Evolutionary conservation across 2,113 vertebrate genomes (phyloP), one percentile per base, ranked within the genome.

Genomic region (Tragulus kanchil): DNA sequence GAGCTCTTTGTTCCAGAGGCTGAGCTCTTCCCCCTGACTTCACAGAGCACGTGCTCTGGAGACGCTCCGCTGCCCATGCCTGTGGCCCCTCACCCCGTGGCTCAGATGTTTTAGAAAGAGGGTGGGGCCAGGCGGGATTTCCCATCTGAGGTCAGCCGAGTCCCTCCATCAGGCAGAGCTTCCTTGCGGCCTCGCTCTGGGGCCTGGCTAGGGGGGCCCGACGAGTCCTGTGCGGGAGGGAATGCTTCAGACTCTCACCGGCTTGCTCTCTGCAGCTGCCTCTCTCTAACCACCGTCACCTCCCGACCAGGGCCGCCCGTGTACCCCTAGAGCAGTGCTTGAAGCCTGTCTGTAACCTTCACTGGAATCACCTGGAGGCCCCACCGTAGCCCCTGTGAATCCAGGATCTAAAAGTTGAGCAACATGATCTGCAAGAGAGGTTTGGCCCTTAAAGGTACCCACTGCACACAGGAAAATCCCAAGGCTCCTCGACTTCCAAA

Each of bases 1-100:
- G 62, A 84, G 31, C 73, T 91, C 50, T 85, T 93, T 58, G 50
- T 79, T 96, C 69, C 92, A 78, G 45, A 86, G 69, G 56, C 15
- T 8, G 28, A 58, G 45, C 31, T 64, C 11, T 25, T 69, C 62
- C n/a, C 1, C 42, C 52, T 65, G 14, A 83, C 64, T 15, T 42
- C 65, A 52, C 26, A 56, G 59, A 31, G 17, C 31, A 14, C 12
- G 5, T 25, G 17, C 48, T 23, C 28, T 48, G 75, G 81, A 86
- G 28, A 69, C 45, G 31, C 11, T 78, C n/a, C 36, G 36, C 54
- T 21, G 52, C 54, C 21, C 1, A 0, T 19, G 54, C 7, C 31
- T 45, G 1, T 67, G 71, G 23, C 48, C 28, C 64, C 8, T 2
- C 25, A 58, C 12, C 17, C 45, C 5, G 8, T 16, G 48, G 58